Evolutionary conservation across 2,797 vertebrate genomes (phyloP).

Genomic region (Erethizon dorsatum): DNA sequence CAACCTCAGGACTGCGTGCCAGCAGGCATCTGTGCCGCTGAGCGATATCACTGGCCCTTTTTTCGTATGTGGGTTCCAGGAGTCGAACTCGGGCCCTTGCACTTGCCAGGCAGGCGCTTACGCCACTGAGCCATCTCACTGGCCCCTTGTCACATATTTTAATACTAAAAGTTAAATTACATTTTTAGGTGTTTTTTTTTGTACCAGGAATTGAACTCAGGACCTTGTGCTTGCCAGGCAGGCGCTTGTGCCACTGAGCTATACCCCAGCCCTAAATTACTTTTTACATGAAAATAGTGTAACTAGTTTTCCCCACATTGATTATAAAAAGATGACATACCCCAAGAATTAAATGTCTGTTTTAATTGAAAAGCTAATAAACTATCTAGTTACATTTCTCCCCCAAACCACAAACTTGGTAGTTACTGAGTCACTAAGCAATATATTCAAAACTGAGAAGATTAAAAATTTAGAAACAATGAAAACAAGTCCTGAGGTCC

Average conservation of each 20-base stretch:
- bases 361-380: constrained; percentile 43
- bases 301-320: constrained; percentile 49
- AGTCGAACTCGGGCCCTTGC: too few species aligned
- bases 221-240: too few species aligned
- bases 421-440: not conserved
- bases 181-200: too few species aligned
- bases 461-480: constrained; percentile 57
- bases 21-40: too few species aligned
- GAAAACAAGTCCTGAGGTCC: constrained; percentile 58
- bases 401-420: not conserved
- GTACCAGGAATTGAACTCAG: too few species aligned
- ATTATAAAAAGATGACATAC: constrained; percentile 81
- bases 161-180: constrained; percentile 69
- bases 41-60: too few species aligned
- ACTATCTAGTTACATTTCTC: not conserved
- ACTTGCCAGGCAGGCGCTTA: too few species aligned
- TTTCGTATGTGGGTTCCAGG: too few species aligned
- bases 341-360: constrained; percentile 75
- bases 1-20: too few species aligned
- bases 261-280: too few species aligned
- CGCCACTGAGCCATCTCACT: too few species aligned
- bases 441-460: constrained; percentile 33
- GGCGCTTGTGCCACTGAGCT: too few species aligned
- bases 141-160: constrained; percentile 70
- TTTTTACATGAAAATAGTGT: constrained; percentile 81